Evolutionary conservation across 2,888 invertebrate genomes (phyloP), one percentile per base, ranked within the genome.

Genomic region (Phymatocera aterrima): DNA sequence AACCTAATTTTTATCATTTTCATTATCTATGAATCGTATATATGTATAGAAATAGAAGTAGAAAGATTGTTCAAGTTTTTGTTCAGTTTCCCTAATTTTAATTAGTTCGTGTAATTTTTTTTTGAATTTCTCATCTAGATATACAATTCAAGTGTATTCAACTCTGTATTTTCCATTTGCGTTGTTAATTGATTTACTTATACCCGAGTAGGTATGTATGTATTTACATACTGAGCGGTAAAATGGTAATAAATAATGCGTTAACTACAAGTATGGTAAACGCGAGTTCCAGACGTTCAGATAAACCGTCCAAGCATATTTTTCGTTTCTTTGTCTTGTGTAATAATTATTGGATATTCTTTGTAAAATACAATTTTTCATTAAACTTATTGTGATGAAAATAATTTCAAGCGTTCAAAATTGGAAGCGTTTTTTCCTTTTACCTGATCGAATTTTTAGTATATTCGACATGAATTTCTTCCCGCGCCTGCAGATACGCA

Each of bases 261-360:
- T n/a, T 6, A 51, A 51, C 51, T 46, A 43, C 68, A 72, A 51
- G 51, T 28, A 8, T 24, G 57, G 72, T 75, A 54, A n/a, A 75
- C 57, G 57, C 57, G 57, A 60, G 57, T 57, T 75, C 75, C 75
- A 75, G 57, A 75, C 75, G 60, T 75, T 57, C 75, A 75, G 75
- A 75, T 75, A 75, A 60, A 34, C 75, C 75, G 75, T 75, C 75
- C 75, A 75, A 60, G 51, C 75, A 24, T 57, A 34, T 51, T 72
- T n/a, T n/a, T n/a, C n/a, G n/a, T n/a, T n/a, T n/a, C n/a, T n/a
- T n/a, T 48, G 18, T 48, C 51, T 72, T 34, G 68, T 43, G 24
- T 68, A 46, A 43, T 43, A 28, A 68, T 68, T 21, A 68, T 68
- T 68, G 46, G 6, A 24, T 72, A 2, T 12, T 54, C 12, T 10